Percentiles rank a stretch among this genome's conserved stretches.
Evolutionary conservation across 2,113 vertebrate genomes (phyloP).

Genomic region (Mungos mungo): DNA sequence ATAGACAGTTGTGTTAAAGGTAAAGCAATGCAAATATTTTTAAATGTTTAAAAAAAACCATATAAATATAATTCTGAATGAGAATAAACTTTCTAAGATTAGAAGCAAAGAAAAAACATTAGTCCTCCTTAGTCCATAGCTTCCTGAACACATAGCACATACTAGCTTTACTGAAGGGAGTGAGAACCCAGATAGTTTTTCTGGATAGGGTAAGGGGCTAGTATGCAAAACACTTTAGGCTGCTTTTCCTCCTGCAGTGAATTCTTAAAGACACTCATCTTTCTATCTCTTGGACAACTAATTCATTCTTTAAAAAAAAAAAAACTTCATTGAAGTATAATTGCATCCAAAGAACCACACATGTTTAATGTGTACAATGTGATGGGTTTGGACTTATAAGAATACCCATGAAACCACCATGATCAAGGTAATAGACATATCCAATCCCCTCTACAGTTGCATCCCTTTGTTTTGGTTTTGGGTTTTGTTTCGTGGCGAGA

Average conservation of each 20-base stretch:
- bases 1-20: not conserved
- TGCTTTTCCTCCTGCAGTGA: not conserved
- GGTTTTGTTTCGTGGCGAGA: not conserved
- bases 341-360: not conserved
- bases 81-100: not conserved
- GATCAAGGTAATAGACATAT: not conserved
- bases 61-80: not conserved
- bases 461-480: not conserved
- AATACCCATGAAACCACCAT: not conserved
- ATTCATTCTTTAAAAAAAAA: not conserved
- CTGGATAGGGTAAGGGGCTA: not conserved
- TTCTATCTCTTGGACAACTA: not conserved
- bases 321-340: not conserved
- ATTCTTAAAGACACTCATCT: not conserved
- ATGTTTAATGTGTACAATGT: not conserved
- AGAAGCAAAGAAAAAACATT: not conserved
- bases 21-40: not conserved
- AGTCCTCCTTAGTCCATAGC: not conserved
- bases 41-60: not conserved
- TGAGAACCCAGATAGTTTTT: not conserved
- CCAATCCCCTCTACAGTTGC: not conserved
- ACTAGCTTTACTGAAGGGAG: not conserved
- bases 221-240: not conserved
- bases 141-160: not conserved
- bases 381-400: not conserved